Evolutionary conservation across 2,888 invertebrate species (phyloP), one percentile per base, ranked within the genome.

Genomic region (Trachelus tabidus): DNA sequence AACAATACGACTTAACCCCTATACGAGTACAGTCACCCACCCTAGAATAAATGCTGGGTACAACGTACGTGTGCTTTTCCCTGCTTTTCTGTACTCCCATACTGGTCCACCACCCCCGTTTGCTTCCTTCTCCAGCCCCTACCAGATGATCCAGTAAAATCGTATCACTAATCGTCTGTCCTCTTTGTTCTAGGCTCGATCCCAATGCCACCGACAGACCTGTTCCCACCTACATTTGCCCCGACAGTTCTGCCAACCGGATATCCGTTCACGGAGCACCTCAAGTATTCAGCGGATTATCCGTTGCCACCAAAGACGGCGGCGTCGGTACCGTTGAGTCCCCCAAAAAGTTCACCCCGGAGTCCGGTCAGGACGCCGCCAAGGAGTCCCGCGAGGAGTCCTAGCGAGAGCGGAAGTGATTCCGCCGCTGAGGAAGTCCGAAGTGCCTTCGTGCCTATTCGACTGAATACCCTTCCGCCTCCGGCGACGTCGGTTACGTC

Each of bases 381-480:
- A 0, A 82, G 87, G 23, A 71, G 71, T 34, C 71, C 71, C 31
- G 71, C 71, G 71, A 77, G 75, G 40, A 90, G 89, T 75, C 90
- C 89, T 0, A 90, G 89, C 78, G 91, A 91, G 4, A 90, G 89
- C 30, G 89, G 88, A 11, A 90, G 90, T 81, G 91, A 91, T 9
- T 87, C 89, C 1, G 83, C 86, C 15, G 75, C 85, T n/a, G 91
- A 91, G 34, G 91, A 90, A 76, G 83, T 89, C 3, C 89, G 91
- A 74, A 91, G 91, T 84, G 91, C 91, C 82, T 91, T 91, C 81
- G 89, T 90, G 12, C 91, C 91, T 0, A 88, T 91, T 69, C 84
- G 88, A 40, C 77, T 89, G 34, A 86, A 86, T 82, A 84, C 87
- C 0, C 74, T 89, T 30, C 86, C 87, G 23, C 80, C 84, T n/a